Conservation (phyloP, 2,888 invertebrate genomes). For the Ichneumoninae sp. region DNA sequence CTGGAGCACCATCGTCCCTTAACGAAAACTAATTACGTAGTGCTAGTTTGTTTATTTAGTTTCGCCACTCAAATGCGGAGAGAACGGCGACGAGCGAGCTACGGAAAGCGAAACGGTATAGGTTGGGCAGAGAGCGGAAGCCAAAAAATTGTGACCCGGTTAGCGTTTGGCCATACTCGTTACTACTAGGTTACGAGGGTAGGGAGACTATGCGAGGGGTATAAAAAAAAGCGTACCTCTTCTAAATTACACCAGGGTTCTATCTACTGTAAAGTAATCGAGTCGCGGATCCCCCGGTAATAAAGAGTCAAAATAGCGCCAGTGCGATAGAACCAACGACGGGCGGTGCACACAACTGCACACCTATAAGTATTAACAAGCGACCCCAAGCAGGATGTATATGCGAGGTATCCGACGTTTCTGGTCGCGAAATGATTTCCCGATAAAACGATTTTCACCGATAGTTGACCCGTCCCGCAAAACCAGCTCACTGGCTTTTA, state of each 20-base stretch:
- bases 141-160: conserved; percentile 44
- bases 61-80: neutral
- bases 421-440: conserved; percentile 26
- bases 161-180: conserved; percentile 44
- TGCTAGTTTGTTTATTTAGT: conserved; percentile 13
- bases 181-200: conserved; percentile 39
- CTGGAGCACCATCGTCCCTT: conserved; percentile 30
- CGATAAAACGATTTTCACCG: conserved; percentile 43
- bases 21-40: conserved; percentile 50
- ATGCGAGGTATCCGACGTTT: neutral
- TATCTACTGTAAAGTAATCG: conserved; percentile 56
- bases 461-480: neutral
- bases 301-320: conserved; percentile 45
- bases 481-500: neutral
- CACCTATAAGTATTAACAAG: conserved; percentile 1
- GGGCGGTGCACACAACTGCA: conserved; percentile 1
- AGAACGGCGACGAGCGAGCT: conserved; percentile 14
- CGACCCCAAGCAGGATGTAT: neutral
- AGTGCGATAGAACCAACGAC: conserved; percentile 34
- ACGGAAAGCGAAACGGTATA: neutral
- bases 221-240: conserved; percentile 30
- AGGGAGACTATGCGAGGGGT: conserved; percentile 24
- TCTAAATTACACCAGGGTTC: conserved; percentile 50
- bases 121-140: conserved; percentile 6
- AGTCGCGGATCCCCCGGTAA: conserved; percentile 33